Evolutionary conservation across 2,797 vertebrate genomes (phyloP), one percentile per base, ranked within the genome.

Genomic region (Eulemur mongoz): DNA sequence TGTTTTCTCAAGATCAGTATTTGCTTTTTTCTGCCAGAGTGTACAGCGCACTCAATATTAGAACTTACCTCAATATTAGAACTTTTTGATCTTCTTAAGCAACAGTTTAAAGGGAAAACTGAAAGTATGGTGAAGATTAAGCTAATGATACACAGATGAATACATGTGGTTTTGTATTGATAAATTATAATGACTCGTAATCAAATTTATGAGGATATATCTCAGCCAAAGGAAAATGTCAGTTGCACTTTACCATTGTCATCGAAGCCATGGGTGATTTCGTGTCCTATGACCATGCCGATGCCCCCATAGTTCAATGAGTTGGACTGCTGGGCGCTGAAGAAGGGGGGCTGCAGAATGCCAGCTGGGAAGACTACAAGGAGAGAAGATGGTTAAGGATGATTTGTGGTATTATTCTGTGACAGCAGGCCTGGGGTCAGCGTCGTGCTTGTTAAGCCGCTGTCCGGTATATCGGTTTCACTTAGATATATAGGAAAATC

Each of bases 211-310:
- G 22, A 61, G 65, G 23, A 11, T 72, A 20, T 61, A 59, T 52
- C 20, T 79, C 6, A 52, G 30, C 18, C 48, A 76, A 89, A 80
- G 45, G 63, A 52, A 72, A 92, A 43, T 40, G 48, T 45, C 40
- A 75, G 4, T 5, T 4, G 13, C 4, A 80, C 89, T 98, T 98
- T 99, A 99, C 99, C 99, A 4, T 99, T 99, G 98, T 99, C 99
- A 93, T 99, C 99, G 79, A 99, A 99, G 78, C 99, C 99, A 2
- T 99, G 99, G 0, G 99, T 99, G 98, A 99, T 99, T 98, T 99
- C 99, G 0, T 99, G 99, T 94, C 99, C 99, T 40, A 99, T 99
- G 88, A 99, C 99, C 99, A 99, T 99, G 82, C 99, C 99, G 0
- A 99, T 99, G 92, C 99, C 99, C 0, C 99, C 99, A 0, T 99